Evolutionary conservation across 1,140 invertebrate species (phyloP), one percentile per base, ranked within the genome.

Genomic region (Bombus confusus): DNA sequence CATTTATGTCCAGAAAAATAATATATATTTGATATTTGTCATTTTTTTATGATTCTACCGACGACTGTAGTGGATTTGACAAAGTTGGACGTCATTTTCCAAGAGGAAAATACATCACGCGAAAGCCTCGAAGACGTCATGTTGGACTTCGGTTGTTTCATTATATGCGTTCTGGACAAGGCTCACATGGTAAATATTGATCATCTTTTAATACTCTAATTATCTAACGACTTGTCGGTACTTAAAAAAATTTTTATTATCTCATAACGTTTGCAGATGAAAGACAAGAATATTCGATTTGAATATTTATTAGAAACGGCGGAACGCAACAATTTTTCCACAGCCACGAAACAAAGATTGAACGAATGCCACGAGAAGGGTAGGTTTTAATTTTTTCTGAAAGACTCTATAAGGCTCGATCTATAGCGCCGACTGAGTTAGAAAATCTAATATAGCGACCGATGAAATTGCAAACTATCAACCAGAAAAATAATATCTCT

Each of bases 91-190:
- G 25, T 2, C 1, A 25, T 73, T 13, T 18, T 74, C 1, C 10
- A 39, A 0, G 25, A 10, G 1, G 3, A 6, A 12, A 43, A 22
- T 2, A 0, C 34, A 25, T 22, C 28, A 3, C 1, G 10, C 0
- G 13, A 52, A 1, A 12, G 12, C 1, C 0, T 34, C 12, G 10
- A 41, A 2, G 31, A 62, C 2, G 34, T 34, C 1, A 0, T 43
- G 1, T 3, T 9, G 0, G 31, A 62, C 0, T 64, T 64, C 0
- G n/a, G 80, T 22, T 82, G 80, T 25, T 74, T 82, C 39, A 3
- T 74, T 31, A 8, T 22, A 1, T 82, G 80, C 18, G 4, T 28
- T 15, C 41, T 82, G 1, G 52, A 64, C 1, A 82, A 74, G 28
- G 41, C 52, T 31, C 2, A 64, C 1, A 37, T 82, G 6, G 80